phyloP scores from a whole-genome alignment of 37 sponge, comb jelly and placozoan genomes.

The Theonella swinhoei region DNA sequence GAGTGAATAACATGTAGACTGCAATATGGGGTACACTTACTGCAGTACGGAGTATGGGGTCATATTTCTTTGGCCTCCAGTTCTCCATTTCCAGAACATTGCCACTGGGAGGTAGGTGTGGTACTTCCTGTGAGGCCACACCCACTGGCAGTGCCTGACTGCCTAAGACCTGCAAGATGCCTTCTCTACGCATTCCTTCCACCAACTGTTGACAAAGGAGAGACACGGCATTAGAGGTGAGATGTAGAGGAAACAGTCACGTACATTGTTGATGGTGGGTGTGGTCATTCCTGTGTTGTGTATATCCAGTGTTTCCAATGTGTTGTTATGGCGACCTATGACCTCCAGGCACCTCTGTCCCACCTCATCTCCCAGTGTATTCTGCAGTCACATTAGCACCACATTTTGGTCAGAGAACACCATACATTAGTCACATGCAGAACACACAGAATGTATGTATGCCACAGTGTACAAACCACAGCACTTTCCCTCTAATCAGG shows the following conservation, averaged over 20 bases:
- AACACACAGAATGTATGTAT: too few species aligned
- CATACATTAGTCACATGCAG: too few species aligned
- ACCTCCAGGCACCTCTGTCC: constrained; percentile 63
- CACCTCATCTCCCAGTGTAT: constrained; percentile 58
- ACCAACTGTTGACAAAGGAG: constrained; percentile 10
- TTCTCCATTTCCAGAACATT: constrained; percentile 61
- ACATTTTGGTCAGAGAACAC: neutral
- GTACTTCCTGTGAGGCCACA: neutral
- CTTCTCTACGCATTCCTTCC: constrained; percentile 25
- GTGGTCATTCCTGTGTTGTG: constrained; percentile 47
- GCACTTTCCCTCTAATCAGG: too few species aligned
- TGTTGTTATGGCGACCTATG: constrained; percentile 51
- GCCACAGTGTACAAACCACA: too few species aligned
- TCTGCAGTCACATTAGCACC: constrained; percentile 16
- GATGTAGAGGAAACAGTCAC: neutral
- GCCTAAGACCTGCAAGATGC: constrained; percentile 40
- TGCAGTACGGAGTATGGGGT: neutral
- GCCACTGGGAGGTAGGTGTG: constrained; percentile 18
- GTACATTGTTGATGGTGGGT: constrained; percentile 25
- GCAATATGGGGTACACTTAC: too few species aligned
- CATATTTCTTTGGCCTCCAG: constrained; percentile 6
- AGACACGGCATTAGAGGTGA: neutral
- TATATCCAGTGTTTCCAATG: constrained; percentile 49
- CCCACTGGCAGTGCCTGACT: constrained; percentile 42
- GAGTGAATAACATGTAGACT: neutral